Percentiles rank a stretch among this genome's conserved stretches.
These are phyloP conservation scores for Polypterus senegalus DNA, from an alignment of 2,113 vertebrate genomes.

Conservation along the genomic window DNA sequence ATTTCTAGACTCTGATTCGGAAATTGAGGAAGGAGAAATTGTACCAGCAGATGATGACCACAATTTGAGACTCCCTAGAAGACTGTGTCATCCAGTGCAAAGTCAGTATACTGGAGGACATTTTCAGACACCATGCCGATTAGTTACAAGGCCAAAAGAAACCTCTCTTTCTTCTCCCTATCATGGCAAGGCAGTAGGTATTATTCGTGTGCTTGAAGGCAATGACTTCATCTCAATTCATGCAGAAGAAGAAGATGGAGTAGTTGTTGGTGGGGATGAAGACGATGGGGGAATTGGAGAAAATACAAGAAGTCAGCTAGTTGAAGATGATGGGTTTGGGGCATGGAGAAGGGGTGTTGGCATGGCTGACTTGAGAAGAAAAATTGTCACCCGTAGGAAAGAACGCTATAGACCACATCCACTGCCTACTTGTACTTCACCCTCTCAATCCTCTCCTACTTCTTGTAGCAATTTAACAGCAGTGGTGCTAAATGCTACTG, in stretches of 20 bases:
- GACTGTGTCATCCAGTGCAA: slow-evolving; percentile 27
- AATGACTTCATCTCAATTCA: not conserved
- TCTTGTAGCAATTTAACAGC: no score
- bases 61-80: slow-evolving; percentile 29
- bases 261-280: not conserved
- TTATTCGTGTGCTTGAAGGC: not conserved
- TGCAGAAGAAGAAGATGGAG: slow-evolving; percentile 9
- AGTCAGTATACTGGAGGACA: not conserved
- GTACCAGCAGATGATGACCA: slow-evolving; percentile 50
- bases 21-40: slow-evolving; percentile 84
- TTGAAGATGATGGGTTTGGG: slow-evolving; percentile 58
- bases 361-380: slow-evolving; percentile 64
- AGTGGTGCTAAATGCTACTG: no score
- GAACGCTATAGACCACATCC: slow-evolving; percentile 57
- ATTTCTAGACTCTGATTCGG: slow-evolving; percentile 51
- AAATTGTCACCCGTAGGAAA: slow-evolving; percentile 67
- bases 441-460: slow-evolving; percentile 28
- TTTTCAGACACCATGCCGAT: not conserved
- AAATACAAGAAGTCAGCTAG: slow-evolving; percentile 21
- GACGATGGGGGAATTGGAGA: slow-evolving; percentile 23
- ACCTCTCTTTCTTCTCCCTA: not conserved
- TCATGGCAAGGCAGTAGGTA: not conserved
- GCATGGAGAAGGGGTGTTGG: slow-evolving; percentile 56
- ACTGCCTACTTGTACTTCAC: slow-evolving; percentile 32
- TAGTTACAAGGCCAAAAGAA: no score